Evolutionary conservation across 2,888 invertebrate genomes (phyloP).

Genomic region (Nymphalis c-album): DNA sequence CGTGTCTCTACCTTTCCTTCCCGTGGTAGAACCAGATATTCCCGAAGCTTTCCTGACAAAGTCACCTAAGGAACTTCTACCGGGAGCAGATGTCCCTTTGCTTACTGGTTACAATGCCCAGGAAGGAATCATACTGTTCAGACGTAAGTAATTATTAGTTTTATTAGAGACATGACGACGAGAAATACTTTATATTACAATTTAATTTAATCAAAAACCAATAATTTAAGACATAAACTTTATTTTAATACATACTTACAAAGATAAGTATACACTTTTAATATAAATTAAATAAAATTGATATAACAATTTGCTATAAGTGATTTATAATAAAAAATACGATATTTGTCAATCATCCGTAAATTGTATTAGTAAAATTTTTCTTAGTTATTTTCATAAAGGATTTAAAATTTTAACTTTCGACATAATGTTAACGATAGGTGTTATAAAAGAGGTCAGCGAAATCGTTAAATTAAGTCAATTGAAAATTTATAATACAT

Average conservation of each 20-base stretch:
- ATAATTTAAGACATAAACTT: too few species aligned
- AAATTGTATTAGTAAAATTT: too few species aligned
- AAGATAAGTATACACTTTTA: too few species aligned
- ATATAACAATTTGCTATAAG: too few species aligned
- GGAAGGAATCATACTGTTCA: constrained; percentile 84
- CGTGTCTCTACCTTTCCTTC: constrained; percentile 83
- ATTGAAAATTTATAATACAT: not conserved
- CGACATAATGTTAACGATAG: not conserved
- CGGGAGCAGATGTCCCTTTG: constrained; percentile 82
- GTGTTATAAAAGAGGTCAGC: not conserved
- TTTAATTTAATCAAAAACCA: too few species aligned
- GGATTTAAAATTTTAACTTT: not conserved
- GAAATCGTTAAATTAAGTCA: constrained; percentile 9
- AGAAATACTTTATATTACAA: too few species aligned
- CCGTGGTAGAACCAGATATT: constrained; percentile 71
- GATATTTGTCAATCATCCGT: too few species aligned
- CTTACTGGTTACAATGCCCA: constrained; percentile 84
- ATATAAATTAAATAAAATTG: too few species aligned
- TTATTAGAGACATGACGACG: too few species aligned
- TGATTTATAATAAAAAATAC: too few species aligned
- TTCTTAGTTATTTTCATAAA: not conserved
- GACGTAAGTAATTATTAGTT: constrained; percentile 66
- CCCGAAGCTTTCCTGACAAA: constrained; percentile 79
- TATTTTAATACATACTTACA: too few species aligned
- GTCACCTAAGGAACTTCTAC: constrained; percentile 71